Evolutionary conservation across 2,797 vertebrate genomes (phyloP).

Genomic region (Molothrus aeneus): DNA sequence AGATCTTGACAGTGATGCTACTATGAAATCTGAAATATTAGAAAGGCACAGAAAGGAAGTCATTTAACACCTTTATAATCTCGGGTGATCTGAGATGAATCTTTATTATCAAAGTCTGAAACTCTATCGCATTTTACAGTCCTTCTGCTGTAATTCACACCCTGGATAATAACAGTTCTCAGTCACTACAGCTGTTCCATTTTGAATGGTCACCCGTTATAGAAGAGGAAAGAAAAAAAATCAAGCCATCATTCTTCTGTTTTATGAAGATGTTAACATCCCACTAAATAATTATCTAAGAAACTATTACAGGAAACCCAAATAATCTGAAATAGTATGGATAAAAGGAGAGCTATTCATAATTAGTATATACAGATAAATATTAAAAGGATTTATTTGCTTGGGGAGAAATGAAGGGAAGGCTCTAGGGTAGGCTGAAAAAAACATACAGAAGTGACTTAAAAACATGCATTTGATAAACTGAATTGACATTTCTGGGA

Average conservation of each 20-base stretch:
- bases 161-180: background rate
- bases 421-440: background rate
- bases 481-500: background rate
- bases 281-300: background rate
- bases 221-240: background rate
- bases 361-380: background rate
- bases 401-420: background rate
- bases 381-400: background rate
- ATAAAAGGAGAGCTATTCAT: background rate
- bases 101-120: conserved; percentile 2
- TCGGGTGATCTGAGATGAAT: background rate
- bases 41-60: conserved; percentile 1
- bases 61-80: conserved; percentile 48
- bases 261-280: background rate
- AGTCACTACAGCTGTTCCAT: background rate
- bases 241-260: background rate
- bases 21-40: conserved; percentile 6
- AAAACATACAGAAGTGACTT: background rate
- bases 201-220: background rate
- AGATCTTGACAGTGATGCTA: conserved; percentile 3
- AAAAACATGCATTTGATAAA: background rate
- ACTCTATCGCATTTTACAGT: background rate
- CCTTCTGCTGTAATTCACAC: background rate
- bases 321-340: background rate
- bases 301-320: background rate